These are phyloP conservation scores for Benitochromis conjunctus DNA, from an alignment of 2,113 vertebrate genomes.

Conservation along the genomic window DNA sequence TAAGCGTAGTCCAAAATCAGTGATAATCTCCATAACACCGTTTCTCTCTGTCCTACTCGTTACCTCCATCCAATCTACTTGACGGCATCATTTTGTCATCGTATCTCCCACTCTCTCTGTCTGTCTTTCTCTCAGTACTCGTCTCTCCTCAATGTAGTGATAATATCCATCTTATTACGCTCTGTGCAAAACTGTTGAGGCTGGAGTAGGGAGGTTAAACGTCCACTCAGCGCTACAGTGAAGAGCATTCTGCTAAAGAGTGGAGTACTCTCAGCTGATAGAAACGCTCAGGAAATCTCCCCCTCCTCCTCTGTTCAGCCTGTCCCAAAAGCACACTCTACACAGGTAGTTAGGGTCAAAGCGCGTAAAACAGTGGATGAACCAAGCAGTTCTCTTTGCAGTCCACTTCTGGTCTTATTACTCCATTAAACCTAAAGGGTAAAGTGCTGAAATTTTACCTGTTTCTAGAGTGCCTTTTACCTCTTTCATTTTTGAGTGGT, in stretches of 20 bases:
- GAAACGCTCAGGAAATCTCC: neutral
- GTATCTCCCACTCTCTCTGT: neutral
- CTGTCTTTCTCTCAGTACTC: neutral
- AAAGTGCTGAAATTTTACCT: neutral
- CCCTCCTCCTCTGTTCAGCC: rapidly evolving
- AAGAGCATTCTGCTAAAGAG: neutral
- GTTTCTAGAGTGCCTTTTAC: neutral
- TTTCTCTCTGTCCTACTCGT: neutral
- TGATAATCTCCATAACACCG: neutral
- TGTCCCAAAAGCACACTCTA: neutral
- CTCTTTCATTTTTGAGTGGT: neutral
- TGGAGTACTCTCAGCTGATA: neutral
- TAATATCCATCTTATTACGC: slow-evolving; percentile 6
- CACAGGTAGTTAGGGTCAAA: neutral
- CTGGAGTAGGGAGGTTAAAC: slow-evolving; percentile 18
- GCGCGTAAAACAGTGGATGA: neutral
- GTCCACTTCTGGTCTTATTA: neutral
- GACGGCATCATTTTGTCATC: neutral
- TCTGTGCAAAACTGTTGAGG: neutral
- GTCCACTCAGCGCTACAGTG: slow-evolving; percentile 2
- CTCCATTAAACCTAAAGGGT: neutral
- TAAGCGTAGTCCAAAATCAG: neutral
- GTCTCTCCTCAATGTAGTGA: neutral
- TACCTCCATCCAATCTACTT: neutral
- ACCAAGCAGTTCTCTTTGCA: neutral